These are phyloP conservation scores for Gnathonemus echidnorhynchus DNA, from an alignment of 2,113 vertebrate genomes.

Conservation along the genomic window DNA sequence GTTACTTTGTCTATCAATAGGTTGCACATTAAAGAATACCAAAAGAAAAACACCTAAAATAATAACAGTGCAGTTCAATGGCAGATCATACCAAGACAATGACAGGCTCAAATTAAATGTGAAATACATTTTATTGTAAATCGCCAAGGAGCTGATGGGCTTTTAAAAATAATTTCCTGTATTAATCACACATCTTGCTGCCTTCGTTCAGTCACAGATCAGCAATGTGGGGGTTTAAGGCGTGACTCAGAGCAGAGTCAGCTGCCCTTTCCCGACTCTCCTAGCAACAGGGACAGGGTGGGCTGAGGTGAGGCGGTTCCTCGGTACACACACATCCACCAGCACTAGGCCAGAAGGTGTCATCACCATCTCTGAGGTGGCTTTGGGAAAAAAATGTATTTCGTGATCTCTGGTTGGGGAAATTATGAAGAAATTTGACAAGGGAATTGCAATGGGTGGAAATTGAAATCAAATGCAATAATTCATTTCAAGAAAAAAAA, in stretches of 20 bases:
- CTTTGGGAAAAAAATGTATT: neutral
- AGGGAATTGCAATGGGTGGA: neutral
- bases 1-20: neutral
- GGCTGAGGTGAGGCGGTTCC: no score
- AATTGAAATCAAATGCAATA: neutral
- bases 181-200: neutral
- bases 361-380: neutral
- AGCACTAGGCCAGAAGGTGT: neutral
- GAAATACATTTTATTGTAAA: neutral
- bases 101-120: neutral
- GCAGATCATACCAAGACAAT: neutral
- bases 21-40: neutral
- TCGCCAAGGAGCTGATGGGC: neutral
- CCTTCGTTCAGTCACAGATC: neutral
- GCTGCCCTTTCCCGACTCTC: conserved; percentile 17
- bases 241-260: conserved; percentile 18
- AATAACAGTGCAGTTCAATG: neutral
- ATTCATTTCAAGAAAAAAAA: neutral
- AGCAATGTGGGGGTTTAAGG: neutral
- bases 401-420: neutral
- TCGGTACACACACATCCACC: neutral
- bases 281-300: conserved; percentile 13
- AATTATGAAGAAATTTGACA: neutral
- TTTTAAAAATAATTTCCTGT: neutral
- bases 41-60: neutral